Conservation (phyloP, 2,888 invertebrate genomes). For the Mesopsocus fuscifrons region DNA sequence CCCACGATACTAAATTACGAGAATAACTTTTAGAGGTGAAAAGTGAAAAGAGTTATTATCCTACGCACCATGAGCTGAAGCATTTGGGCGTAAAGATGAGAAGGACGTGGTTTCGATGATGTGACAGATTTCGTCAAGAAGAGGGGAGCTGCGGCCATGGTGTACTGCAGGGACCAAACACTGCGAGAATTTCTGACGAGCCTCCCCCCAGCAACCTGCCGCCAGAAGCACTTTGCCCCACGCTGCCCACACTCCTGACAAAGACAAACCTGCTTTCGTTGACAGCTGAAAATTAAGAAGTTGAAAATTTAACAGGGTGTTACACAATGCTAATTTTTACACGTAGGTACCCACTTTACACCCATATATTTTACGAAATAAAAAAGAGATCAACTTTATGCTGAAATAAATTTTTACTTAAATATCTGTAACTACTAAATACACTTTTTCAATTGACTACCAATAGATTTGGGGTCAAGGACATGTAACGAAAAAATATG, state of each 20-base stretch:
- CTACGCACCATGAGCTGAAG: background rate
- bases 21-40: too few relatives aligned
- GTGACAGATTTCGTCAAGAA: constrained; percentile 48
- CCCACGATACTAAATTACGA: too few relatives aligned
- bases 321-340: too few relatives aligned
- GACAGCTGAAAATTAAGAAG: constrained; percentile 37
- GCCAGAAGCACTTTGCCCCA: constrained; percentile 73
- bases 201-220: constrained; percentile 57
- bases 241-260: constrained; percentile 60
- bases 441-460: too few relatives aligned
- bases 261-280: constrained; percentile 65
- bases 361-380: too few relatives aligned
- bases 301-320: too few relatives aligned
- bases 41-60: background rate
- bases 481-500: too few relatives aligned
- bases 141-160: constrained; percentile 32
- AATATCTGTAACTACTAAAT: too few relatives aligned
- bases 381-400: too few relatives aligned
- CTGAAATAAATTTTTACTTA: too few relatives aligned
- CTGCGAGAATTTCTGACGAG: constrained; percentile 51
- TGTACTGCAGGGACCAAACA: constrained; percentile 21
- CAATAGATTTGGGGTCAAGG: too few relatives aligned
- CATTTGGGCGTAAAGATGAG: constrained; percentile 13
- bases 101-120: constrained; percentile 38
- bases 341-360: too few relatives aligned